phyloP scores from a whole-genome alignment of 2,113 vertebrate genomes.

The Catagonus wagneri region DNA sequence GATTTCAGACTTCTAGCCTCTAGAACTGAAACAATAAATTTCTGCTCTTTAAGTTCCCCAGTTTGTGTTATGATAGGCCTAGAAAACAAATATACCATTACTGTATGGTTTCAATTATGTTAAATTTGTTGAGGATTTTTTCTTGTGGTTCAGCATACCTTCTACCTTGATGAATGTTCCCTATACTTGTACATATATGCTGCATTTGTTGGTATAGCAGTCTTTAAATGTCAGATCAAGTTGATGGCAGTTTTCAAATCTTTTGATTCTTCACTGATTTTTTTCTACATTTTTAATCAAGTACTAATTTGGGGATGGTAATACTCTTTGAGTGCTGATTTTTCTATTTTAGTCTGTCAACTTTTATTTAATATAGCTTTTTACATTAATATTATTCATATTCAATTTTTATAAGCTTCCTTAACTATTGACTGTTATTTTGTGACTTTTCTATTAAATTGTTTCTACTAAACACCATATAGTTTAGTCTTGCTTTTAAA shows the following conservation, averaged over 20 bases:
- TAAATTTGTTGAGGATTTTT: background rate
- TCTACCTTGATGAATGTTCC: background rate
- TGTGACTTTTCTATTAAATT: background rate
- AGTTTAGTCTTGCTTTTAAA: background rate
- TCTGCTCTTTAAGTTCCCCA: background rate
- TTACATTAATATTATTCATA: background rate
- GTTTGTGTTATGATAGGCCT: background rate
- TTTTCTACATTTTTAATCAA: background rate
- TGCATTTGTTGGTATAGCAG: background rate
- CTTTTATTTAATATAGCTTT: background rate
- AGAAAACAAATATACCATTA: background rate
- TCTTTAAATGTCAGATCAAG: background rate
- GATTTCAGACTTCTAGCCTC: background rate
- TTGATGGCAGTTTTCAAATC: background rate
- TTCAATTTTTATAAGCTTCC: background rate
- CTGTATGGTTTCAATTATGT: background rate
- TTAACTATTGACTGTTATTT: background rate
- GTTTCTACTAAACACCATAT: background rate
- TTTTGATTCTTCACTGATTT: background rate
- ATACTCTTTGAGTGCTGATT: background rate
- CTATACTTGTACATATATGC: background rate
- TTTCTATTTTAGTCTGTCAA: background rate
- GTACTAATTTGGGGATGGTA: background rate
- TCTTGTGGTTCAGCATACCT: background rate
- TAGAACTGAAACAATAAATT: background rate